A percentile compares a stretch with the other conserved stretches of the same genome.
Conservation (phyloP, 2,888 invertebrate species). For the Hipparchia semele region DNA sequence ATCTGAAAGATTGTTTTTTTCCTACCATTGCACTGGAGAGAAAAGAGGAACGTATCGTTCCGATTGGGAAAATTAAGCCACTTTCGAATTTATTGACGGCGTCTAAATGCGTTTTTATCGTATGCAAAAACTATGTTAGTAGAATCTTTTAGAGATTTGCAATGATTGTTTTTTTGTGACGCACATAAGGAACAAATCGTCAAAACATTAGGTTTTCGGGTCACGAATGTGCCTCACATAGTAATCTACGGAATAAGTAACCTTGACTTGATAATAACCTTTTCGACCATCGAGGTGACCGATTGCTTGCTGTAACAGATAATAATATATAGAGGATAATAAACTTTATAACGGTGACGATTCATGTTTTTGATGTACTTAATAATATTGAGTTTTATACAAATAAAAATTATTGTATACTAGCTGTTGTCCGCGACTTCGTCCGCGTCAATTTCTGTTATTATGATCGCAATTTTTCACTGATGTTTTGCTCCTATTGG, state of each 20-base stretch:
- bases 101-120: slow-evolving; percentile 39
- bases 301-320: slow-evolving; percentile 51
- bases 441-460: no score
- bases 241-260: slow-evolving; percentile 49
- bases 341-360: slow-evolving; percentile 22
- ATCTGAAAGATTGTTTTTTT: no score
- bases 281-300: slow-evolving; percentile 51
- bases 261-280: slow-evolving; percentile 56
- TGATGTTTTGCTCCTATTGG: no score
- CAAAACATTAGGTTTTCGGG: slow-evolving; percentile 58
- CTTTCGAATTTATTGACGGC: slow-evolving; percentile 32
- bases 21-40: no score
- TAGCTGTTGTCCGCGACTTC: no score
- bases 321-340: slow-evolving; percentile 38
- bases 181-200: slow-evolving; percentile 47
- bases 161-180: slow-evolving; percentile 44
- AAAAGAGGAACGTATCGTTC: neutral
- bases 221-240: slow-evolving; percentile 53
- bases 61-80: slow-evolving; percentile 9
- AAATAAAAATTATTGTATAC: no score
- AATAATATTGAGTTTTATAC: no score
- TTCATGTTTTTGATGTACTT: no score
- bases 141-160: slow-evolving; percentile 40
- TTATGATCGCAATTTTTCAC: no score
- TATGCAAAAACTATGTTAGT: slow-evolving; percentile 44